Conservation (phyloP, 1,140 invertebrate genomes). For the Panagrolaimus sp. region DNA sequence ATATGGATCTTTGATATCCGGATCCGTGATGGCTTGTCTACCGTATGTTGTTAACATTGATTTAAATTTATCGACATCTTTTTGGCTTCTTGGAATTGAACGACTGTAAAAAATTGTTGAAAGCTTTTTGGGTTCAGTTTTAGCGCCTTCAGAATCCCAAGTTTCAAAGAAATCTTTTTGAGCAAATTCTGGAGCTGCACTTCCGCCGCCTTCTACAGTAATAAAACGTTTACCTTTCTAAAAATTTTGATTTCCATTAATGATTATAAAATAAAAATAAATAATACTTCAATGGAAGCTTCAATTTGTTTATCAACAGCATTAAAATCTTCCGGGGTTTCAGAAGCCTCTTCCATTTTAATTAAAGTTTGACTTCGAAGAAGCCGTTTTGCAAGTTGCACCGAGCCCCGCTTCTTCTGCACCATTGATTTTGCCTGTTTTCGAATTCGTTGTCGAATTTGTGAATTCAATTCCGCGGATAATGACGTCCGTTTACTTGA, state of each 20-base stretch:
- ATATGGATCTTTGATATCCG: constrained; percentile 7
- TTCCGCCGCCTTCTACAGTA: neutral
- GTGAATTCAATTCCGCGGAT: constrained; percentile 30
- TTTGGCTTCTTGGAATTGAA: neutral
- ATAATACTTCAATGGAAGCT: constrained; percentile 24
- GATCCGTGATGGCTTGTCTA: neutral
- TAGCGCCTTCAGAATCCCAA: neutral
- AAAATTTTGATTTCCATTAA: too few species aligned
- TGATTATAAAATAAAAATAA: neutral
- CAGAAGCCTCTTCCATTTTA: constrained; percentile 25
- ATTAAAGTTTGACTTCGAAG: constrained; percentile 35
- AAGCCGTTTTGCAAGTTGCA: constrained; percentile 37
- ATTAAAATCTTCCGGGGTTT: constrained; percentile 18
- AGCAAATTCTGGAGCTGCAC: neutral
- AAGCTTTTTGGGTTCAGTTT: neutral
- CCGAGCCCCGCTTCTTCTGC: constrained; percentile 42
- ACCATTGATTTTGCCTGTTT: constrained; percentile 45
- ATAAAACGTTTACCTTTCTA: neutral
- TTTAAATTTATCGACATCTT: neutral
- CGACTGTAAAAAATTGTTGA: neutral
- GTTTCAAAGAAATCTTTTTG: neutral
- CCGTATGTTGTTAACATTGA: constrained; percentile 4
- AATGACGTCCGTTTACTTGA: constrained; percentile 28
- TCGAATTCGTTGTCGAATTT: constrained; percentile 42
- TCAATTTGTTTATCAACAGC: constrained; percentile 28